Base-by-base conservation (phyloP, 2,797 vertebrate species). In the Steatocranus sp. region DNA sequence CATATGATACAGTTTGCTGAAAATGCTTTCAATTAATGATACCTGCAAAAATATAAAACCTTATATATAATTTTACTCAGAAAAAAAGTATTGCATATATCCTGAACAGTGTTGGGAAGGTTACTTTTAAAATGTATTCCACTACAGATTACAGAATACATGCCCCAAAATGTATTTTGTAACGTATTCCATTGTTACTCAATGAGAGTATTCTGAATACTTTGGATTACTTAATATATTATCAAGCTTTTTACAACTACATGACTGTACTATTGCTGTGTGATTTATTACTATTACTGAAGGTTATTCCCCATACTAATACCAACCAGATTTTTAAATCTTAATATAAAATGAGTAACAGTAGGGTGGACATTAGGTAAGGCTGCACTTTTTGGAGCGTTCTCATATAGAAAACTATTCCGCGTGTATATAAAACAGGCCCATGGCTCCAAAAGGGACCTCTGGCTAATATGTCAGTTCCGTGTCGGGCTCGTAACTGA, bases 401-500 rank as follows among this genome's bases (percentile, higher is more conserved):
- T 54, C 53, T 17, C 5, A 3, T 54, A 27, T 27, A 27, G 25
- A 17, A 54, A 54, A 27, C 25, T 54, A 54, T 27, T 54, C 23
- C 2, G 2, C 4, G 3, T 1, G 12, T 0, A 54, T 27, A 27
- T 54, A 54, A 27, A 54, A 54, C 23, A 54, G 23, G 51, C 2
- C 51, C 51, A 3, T 1, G 3, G 23, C 51, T 27, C 51, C 12
- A 5, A 54, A 27, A 53, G 51, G 12, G 51, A 1, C 23, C 23
- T 53, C 1, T 53, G 23, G 12, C 12, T 53, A 53, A 53, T 53
- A 53, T 4, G 7, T 51, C n/a, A 1, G 49, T 11, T 50, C 3
- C 0, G 1, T 53, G 23, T 53, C 2, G 4, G 51, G 51, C 51
- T 15, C 1, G 4, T 54, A 54, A 4, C 12, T 1, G 2, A 54